phyloP scores from a whole-genome alignment of 2,113 vertebrate species.

The Prionailurus viverrinus region DNA sequence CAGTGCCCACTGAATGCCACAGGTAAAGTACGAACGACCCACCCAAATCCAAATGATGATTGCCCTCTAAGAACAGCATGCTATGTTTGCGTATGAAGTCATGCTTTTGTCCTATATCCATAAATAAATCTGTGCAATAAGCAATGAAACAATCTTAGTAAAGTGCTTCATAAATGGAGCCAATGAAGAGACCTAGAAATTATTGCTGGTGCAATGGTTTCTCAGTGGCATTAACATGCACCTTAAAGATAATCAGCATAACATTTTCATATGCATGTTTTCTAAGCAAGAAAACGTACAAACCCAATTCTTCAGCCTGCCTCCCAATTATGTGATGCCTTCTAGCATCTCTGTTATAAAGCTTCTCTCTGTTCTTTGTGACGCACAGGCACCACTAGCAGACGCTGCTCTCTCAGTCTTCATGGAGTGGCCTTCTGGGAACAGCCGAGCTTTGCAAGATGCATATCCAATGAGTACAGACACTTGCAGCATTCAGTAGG shows the following conservation, averaged over 20 bases:
- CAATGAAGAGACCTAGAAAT: slow-evolving; percentile 14
- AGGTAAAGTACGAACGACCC: slow-evolving; percentile 88
- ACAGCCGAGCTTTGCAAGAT: slow-evolving; percentile 99
- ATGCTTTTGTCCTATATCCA: background rate
- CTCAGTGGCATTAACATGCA: background rate
- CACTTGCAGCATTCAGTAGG: slow-evolving; percentile 99
- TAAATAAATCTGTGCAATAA: background rate
- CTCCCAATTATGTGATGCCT: slow-evolving; percentile 27
- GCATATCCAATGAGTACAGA: slow-evolving; percentile 99
- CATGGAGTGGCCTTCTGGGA: slow-evolving; percentile 99
- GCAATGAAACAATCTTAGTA: slow-evolving; percentile 8
- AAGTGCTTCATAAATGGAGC: slow-evolving; percentile 18
- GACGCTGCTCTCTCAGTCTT: slow-evolving; percentile 99
- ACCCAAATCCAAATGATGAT: background rate
- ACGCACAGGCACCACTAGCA: slow-evolving; percentile 98
- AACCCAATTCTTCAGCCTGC: slow-evolving; percentile 4
- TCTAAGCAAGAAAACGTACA: background rate
- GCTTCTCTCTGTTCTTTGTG: slow-evolving; percentile 87
- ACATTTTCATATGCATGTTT: background rate
- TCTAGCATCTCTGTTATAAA: slow-evolving; percentile 74
- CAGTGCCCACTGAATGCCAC: slow-evolving; percentile 98
- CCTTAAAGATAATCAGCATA: background rate
- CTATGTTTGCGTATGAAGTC: background rate
- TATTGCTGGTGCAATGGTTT: background rate
- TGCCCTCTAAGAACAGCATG: background rate